phyloP scores from a whole-genome alignment of 2,888 invertebrate species.

The Xylophagus ater region DNA sequence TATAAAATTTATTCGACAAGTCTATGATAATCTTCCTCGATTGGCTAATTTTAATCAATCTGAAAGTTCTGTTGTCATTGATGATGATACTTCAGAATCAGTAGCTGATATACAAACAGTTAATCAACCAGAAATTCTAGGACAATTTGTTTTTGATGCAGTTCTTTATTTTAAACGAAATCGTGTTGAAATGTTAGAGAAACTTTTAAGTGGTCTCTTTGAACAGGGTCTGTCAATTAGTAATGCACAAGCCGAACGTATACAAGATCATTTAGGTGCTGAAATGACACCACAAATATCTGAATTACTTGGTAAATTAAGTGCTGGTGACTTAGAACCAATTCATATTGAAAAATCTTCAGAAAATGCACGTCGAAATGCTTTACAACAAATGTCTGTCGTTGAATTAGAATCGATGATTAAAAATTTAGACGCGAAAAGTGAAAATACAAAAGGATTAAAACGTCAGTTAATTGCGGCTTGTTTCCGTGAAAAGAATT shows the following conservation, averaged over 20 bases:
- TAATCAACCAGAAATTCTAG: conserved; percentile 41
- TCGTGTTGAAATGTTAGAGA: conserved; percentile 39
- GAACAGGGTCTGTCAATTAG: conserved; percentile 56
- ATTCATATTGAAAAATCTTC: conserved; percentile 34
- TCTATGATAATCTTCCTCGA: conserved; percentile 40
- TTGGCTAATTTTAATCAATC: conserved; percentile 26
- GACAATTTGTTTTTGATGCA: conserved; percentile 46
- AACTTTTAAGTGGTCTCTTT: conserved; percentile 46
- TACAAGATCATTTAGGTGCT: conserved; percentile 53
- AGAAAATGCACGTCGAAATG: conserved; percentile 22
- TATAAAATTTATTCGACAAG: conserved; percentile 46
- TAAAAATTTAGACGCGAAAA: conserved; percentile 44
- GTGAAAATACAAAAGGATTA: conserved; percentile 46
- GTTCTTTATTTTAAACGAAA: conserved; percentile 38
- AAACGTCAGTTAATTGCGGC: conserved; percentile 49
- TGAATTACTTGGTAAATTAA: conserved; percentile 49
- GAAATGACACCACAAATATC: conserved; percentile 54
- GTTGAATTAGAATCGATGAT: conserved; percentile 49
- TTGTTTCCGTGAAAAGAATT: conserved; percentile 52
- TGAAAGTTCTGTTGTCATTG: conserved; percentile 20
- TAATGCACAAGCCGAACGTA: conserved; percentile 46
- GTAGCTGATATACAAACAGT: conserved; percentile 25
- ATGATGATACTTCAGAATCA: conserved; percentile 26
- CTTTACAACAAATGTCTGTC: conserved; percentile 32
- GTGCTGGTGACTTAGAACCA: conserved; percentile 51